A percentile compares a stretch with the other conserved stretches of the same genome.
phyloP scores from a whole-genome alignment of 2,888 invertebrate species.

The Apodemia duryi region DNA sequence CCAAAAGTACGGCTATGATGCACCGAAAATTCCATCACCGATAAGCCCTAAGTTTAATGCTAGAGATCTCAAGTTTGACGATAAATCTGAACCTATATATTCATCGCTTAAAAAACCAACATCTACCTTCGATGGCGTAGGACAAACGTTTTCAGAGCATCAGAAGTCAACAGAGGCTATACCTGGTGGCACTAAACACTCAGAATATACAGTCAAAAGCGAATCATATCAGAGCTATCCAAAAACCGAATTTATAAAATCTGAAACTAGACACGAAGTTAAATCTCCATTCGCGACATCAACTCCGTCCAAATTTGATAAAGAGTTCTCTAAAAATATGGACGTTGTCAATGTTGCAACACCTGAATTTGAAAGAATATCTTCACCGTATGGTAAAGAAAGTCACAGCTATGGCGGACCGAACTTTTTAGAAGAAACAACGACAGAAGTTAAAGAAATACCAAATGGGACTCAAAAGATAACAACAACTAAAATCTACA shows the following conservation, averaged over 20 bases:
- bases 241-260: conserved; percentile 56
- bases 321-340: conserved; percentile 41
- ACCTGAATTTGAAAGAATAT: conserved; percentile 62
- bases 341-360: conserved; percentile 63
- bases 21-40: conserved; percentile 43
- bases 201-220: conserved; percentile 60
- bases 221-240: conserved; percentile 67
- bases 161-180: conserved; percentile 66
- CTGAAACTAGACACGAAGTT: conserved; percentile 54
- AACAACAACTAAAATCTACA: conserved; percentile 78
- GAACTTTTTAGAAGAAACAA: conserved; percentile 70
- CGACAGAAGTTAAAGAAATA: conserved; percentile 73
- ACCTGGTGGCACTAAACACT: conserved; percentile 65
- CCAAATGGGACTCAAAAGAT: conserved; percentile 79
- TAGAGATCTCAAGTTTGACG: conserved; percentile 67
- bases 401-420: conserved; percentile 62
- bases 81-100: conserved; percentile 62
- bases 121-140: conserved; percentile 56
- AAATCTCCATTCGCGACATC: conserved; percentile 63
- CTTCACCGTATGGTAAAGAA: conserved; percentile 67
- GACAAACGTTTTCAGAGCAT: conserved; percentile 64
- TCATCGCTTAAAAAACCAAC: conserved; percentile 58
- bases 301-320: conserved; percentile 58
- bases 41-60: conserved; percentile 76
- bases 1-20: conserved; percentile 57